Base-by-base conservation (phyloP, 2,113 vertebrate genomes). In the Apistogramma diplotaenia region DNA sequence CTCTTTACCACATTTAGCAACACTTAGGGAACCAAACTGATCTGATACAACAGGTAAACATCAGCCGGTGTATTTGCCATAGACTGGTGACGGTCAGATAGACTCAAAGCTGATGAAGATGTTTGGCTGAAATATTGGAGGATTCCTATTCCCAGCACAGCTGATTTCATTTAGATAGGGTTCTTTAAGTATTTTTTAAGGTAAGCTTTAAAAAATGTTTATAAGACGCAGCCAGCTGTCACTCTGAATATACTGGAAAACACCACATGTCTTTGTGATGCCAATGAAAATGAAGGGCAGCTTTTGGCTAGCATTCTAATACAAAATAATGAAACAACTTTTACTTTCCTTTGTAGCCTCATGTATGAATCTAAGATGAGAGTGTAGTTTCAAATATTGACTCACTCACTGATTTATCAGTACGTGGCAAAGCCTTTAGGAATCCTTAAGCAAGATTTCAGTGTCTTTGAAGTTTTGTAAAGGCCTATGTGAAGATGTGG, bases 311-410 rank as follows among this genome's bases (percentile, higher is more conserved):
- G 23, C 43, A 43, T 56, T 51, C 56, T 61, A 83, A 81, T 57
- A 19, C 78, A 21, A 37, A 35, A 15, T 78, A 55, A 40, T 21
- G 9, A 9, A 81, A 62, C 70, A 80, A 40, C 82, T 59, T 85
- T 77, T 70, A 58, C 62, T 76, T 37, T 75, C 15, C 53, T 77
- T 33, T 78, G 18, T 62, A 74, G 81, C 43, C 65, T 71, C 15
- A 25, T 18, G 56, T 57, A 82, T 71, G 65, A 40, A 67, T 58
- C 51, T 15, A 67, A 78, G 40, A 77, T 60, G 77, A 18, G 58
- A 72, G 55, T 62, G 43, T 73, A 83, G 71, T 75, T 87, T 81
- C 74, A 86, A 86, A 85, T 90, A 91, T 88, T 85, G 84, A 90
- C 83, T 83, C 55, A 56, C 54, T 80, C 84, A 85, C 78, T 87